Conservation (phyloP, 2,113 vertebrate genomes). For the Damaliscus lunatus region DNA sequence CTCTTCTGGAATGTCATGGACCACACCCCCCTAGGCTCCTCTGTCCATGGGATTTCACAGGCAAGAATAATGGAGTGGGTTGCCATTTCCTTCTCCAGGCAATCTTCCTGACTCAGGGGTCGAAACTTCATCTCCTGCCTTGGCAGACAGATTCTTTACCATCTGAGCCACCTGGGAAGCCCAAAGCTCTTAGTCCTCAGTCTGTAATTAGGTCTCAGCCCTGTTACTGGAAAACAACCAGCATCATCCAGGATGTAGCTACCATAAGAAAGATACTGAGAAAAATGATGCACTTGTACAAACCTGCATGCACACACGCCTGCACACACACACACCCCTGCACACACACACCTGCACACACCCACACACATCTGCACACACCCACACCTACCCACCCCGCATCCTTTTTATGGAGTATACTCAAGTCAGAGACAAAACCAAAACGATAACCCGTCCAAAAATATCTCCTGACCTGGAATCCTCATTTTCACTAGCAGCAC, state of each 20-base stretch:
- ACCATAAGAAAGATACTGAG: not conserved
- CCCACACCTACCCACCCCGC: rapidly evolving
- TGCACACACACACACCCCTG: rapidly evolving
- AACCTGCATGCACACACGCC: rapidly evolving
- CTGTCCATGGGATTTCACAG: not conserved
- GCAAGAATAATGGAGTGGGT: not conserved
- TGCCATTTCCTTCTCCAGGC: not conserved
- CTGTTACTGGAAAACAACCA: not conserved
- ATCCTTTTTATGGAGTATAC: not conserved
- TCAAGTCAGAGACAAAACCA: not conserved
- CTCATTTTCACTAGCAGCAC: not conserved
- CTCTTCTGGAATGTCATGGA: not conserved
- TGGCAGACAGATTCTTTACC: not conserved
- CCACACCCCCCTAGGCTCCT: not conserved
- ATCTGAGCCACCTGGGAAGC: not conserved
- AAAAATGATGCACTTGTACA: not conserved
- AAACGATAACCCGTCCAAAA: not conserved
- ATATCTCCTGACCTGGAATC: not conserved
- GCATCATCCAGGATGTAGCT: not conserved
- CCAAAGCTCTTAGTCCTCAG: not conserved
- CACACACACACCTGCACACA: not conserved
- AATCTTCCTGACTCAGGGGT: not conserved
- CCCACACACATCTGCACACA: not conserved
- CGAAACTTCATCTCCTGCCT: not conserved
- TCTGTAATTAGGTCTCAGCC: not conserved